Conservation (phyloP, 2,113 vertebrate species). For the Amblyopsis rosae region DNA sequence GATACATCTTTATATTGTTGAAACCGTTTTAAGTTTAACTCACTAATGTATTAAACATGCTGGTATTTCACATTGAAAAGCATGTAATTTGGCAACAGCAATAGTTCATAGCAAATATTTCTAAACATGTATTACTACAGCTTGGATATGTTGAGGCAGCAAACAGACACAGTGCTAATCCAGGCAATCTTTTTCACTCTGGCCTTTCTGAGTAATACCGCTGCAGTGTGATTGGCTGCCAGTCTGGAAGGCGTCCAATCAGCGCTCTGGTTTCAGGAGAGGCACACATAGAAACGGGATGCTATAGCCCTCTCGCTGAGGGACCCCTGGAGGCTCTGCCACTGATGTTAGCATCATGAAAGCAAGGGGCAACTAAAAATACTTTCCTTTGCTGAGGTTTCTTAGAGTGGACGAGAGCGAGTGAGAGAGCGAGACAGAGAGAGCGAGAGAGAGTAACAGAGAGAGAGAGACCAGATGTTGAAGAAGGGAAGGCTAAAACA, state of each 20-base stretch:
- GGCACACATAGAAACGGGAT: not conserved
- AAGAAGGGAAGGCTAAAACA: not conserved
- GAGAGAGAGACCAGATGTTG: not conserved
- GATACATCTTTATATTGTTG: too few species aligned
- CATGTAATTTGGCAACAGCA: not conserved
- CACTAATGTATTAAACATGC: too few species aligned
- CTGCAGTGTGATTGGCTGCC: slow-evolving; percentile 26
- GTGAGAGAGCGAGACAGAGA: not conserved
- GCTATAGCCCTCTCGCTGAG: slow-evolving; percentile 3
- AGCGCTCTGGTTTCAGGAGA: not conserved
- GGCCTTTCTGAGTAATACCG: slow-evolving; percentile 1
- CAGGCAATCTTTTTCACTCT: slow-evolving; percentile 6
- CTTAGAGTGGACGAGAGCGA: not conserved
- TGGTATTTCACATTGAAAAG: not conserved
- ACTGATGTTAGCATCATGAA: slow-evolving; percentile 30
- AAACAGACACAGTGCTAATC: slow-evolving; percentile 39
- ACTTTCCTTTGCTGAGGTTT: slow-evolving; percentile 6
- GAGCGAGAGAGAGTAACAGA: not conserved
- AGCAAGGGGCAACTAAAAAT: slow-evolving; percentile 53
- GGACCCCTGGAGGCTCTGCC: not conserved
- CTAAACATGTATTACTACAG: not conserved
- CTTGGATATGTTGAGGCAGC: slow-evolving; percentile 9
- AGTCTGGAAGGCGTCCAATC: slow-evolving; percentile 29
- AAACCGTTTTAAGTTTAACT: too few species aligned
- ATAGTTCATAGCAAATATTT: too few species aligned